Evolutionary conservation across 2,888 invertebrate species (phyloP), one percentile per base, ranked within the genome.

Genomic region (Allolobophora icterica): DNA sequence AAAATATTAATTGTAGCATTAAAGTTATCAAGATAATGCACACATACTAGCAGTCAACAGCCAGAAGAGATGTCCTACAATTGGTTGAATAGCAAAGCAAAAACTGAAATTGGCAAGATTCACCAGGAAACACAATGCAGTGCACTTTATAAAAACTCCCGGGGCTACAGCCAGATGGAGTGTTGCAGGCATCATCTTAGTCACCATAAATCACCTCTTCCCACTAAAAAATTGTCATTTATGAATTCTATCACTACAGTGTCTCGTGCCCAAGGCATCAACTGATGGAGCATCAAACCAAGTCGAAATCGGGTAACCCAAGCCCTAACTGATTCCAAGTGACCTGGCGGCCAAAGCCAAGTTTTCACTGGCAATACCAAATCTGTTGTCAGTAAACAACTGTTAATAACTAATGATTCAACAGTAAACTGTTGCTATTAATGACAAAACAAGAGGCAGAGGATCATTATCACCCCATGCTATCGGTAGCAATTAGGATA

Each of bases 401-500:
- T 71, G 52, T 52, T 71, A 71, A 24, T 71, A n/a, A 71, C 71
- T 71, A 30, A 30, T 71, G 71, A 71, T 71, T 71, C 71, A 71
- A n/a, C 71, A 30, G 71, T 71, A 30, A 71, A 71, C 71, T 71
- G 71, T 71, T 71, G 71, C n/a, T 71, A n/a, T 71, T n/a, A 71
- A n/a, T 71, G 71, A 71, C 71, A 71, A 71, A 71, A 71, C 71
- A 71, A 13, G 71, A 30, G 30, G 71, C 30, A 71, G 30, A 58
- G 58, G 58, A 58, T 71, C 71, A 71, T 71, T 71, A 71, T 71
- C 71, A 11, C n/a, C n/a, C n/a, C 71, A 30, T n/a, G 71, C 71
- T 8, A 71, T 71, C 71, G n/a, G 71, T 71, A 71, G 71, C 71
- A 71, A 71, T 71, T 71, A 71, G 71, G 71, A 71, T 71, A 71